Conservation (phyloP, 1,140 invertebrate species). For the Cherax quadricarinatus region DNA sequence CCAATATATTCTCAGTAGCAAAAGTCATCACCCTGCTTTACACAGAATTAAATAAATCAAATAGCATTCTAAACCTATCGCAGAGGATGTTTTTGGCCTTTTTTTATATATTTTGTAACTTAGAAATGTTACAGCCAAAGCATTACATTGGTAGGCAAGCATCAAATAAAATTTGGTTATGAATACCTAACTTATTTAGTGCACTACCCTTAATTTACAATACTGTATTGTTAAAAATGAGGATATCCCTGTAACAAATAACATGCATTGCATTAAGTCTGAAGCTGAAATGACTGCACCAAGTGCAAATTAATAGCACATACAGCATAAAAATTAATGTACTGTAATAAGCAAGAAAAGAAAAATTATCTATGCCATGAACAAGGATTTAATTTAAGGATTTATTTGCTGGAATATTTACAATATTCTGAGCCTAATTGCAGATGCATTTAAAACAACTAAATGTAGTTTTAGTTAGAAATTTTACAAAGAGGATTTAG, state of each 20-base stretch:
- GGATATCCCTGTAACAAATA: slow-evolving; percentile 24
- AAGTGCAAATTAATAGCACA: neutral
- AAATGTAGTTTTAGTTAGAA: neutral
- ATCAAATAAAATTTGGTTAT: neutral
- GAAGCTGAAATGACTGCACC: slow-evolving; percentile 4
- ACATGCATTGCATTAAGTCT: slow-evolving; percentile 21
- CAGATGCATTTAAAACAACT: neutral
- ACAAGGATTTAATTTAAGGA: slow-evolving; percentile 16
- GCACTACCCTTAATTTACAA: neutral
- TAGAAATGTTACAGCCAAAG: slow-evolving; percentile 6
- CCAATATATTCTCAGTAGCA: neutral
- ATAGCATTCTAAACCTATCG: slow-evolving; percentile 29
- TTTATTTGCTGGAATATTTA: neutral
- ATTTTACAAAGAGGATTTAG: neutral
- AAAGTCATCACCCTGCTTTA: neutral
- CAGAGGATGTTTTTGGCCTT: slow-evolving; percentile 18
- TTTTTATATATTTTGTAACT: neutral
- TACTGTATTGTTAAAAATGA: neutral
- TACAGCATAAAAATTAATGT: neutral
- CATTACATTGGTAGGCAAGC: neutral
- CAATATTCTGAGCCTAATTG: neutral
- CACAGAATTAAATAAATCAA: neutral
- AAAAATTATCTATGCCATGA: slow-evolving; percentile 11
- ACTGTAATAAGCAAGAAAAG: slow-evolving; percentile 7
- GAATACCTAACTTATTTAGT: neutral